Evolutionary conservation across 2,888 invertebrate genomes (phyloP).

Genomic region (Leptopilina syphax): DNA sequence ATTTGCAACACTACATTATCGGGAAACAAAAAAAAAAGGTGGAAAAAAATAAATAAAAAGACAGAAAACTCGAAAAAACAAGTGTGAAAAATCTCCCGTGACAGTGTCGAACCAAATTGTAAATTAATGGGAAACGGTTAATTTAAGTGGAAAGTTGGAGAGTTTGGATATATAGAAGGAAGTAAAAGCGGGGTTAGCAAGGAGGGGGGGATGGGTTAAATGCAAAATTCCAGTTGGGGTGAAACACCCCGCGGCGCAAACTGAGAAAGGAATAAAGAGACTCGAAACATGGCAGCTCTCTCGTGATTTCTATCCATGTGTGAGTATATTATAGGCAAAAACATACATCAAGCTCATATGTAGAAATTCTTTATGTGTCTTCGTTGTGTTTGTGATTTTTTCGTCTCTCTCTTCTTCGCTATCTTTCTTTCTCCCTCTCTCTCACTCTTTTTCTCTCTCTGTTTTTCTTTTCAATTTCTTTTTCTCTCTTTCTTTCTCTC

Average conservation of each 20-base stretch:
- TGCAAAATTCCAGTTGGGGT: constrained; percentile 20
- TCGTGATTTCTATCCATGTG: constrained; percentile 18
- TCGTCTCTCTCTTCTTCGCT: too few species aligned
- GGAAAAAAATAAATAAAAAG: too few species aligned
- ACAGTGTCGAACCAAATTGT: not conserved
- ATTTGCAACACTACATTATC: too few species aligned
- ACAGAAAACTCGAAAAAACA: not conserved
- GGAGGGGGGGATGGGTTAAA: not conserved
- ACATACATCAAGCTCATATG: not conserved
- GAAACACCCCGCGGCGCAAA: constrained; percentile 11
- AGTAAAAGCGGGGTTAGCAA: constrained; percentile 9
- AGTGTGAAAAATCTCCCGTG: not conserved
- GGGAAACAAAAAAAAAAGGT: too few species aligned
- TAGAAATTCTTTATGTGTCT: not conserved
- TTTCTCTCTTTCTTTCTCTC: too few species aligned
- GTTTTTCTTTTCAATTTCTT: too few species aligned
- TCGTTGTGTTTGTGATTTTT: not conserved
- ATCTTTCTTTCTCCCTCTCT: too few species aligned
- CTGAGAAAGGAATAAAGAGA: constrained; percentile 18
- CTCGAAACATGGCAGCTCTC: not conserved
- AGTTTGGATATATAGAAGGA: not conserved
- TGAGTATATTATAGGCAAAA: not conserved
- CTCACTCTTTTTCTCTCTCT: too few species aligned
- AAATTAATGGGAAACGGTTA: constrained; percentile 18
- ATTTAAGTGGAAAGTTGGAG: constrained; percentile 28